Evolutionary conservation across 1,140 invertebrate genomes (phyloP).

Genomic region (Rhyzopertha dominica): DNA sequence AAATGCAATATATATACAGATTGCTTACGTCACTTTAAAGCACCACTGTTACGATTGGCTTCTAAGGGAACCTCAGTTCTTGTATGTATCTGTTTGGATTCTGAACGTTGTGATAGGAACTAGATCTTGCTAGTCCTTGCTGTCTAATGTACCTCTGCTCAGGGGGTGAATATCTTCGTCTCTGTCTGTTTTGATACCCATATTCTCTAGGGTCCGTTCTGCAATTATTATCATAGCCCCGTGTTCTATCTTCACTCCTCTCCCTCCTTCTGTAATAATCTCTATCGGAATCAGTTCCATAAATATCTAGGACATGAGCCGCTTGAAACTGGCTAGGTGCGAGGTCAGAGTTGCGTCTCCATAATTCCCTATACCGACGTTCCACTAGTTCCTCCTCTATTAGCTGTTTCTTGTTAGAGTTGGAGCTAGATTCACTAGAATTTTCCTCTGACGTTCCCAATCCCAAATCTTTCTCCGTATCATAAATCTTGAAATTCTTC

Average conservation of each 20-base stretch:
- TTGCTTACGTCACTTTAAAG: too few relatives aligned
- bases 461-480: slow-evolving; percentile 75
- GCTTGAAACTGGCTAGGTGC: slow-evolving; percentile 56
- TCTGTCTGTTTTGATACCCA: slow-evolving; percentile 37
- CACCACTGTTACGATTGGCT: background rate
- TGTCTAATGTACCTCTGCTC: slow-evolving; percentile 37
- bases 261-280: slow-evolving; percentile 50
- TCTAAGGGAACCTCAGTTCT: slow-evolving; percentile 54
- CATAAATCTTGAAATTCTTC: slow-evolving; percentile 52
- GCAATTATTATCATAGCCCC: slow-evolving; percentile 12
- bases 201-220: background rate
- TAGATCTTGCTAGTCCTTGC: slow-evolving; percentile 45
- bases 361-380: slow-evolving; percentile 60
- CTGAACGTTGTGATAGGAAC: slow-evolving; percentile 54
- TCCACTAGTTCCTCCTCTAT: slow-evolving; percentile 54
- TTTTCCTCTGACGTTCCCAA: slow-evolving; percentile 80
- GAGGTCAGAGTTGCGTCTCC: slow-evolving; percentile 55
- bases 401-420: slow-evolving; percentile 46
- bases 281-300: slow-evolving; percentile 50
- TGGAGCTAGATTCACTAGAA: slow-evolving; percentile 64
- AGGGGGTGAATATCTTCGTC: slow-evolving; percentile 44
- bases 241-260: slow-evolving; percentile 36
- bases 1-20: too few relatives aligned
- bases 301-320: slow-evolving; percentile 53
- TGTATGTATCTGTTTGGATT: slow-evolving; percentile 55